Conservation (phyloP, 2,797 vertebrate genomes). For the Eidolon dupreanum region DNA sequence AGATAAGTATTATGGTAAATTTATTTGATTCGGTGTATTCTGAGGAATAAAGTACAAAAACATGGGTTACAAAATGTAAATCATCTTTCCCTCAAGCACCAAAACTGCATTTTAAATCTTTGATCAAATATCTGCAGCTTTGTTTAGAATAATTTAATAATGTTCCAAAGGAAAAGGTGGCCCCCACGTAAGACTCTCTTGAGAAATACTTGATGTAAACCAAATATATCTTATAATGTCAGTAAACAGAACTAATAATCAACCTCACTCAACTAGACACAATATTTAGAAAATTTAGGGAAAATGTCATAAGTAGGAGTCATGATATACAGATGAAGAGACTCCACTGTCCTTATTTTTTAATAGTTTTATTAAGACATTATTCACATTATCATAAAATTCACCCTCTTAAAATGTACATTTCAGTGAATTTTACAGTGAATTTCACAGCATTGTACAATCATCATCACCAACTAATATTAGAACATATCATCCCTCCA, state of each 20-base stretch:
- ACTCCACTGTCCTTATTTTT: background rate
- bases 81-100: background rate
- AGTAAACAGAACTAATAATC: background rate
- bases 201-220: background rate
- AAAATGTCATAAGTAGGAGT: background rate
- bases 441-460: background rate
- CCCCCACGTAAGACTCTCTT: background rate
- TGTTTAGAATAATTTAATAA: background rate
- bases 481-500: background rate
- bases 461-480: background rate
- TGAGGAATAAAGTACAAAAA: slow-evolving; percentile 4
- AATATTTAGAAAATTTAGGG: background rate
- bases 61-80: background rate
- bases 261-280: background rate
- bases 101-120: background rate
- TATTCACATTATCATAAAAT: background rate
- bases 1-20: background rate
- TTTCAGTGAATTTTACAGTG: background rate
- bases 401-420: background rate
- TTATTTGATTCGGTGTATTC: background rate
- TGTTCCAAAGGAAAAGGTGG: background rate
- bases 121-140: background rate
- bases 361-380: background rate
- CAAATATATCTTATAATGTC: background rate
- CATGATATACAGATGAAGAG: background rate